Evolutionary conservation across 2,888 invertebrate species (phyloP).

Genomic region (Ernsta delagoae): DNA sequence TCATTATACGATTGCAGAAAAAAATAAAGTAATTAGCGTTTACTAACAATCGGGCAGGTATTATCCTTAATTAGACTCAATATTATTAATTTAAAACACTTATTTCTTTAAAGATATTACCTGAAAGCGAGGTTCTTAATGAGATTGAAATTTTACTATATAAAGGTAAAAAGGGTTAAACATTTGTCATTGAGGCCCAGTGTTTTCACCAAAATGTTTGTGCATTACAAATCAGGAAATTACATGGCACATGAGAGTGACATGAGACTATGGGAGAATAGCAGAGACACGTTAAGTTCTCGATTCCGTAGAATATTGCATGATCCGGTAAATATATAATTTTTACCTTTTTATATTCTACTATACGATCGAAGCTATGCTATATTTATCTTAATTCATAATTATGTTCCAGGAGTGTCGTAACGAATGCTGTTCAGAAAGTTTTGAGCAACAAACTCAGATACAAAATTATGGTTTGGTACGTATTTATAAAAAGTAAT

Average conservation of each 20-base stretch:
- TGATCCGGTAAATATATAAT: slow-evolving; percentile 18
- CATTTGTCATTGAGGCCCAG: slow-evolving; percentile 20
- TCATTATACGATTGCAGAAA: neutral
- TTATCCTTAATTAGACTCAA: slow-evolving; percentile 26
- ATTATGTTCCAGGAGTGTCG: no score
- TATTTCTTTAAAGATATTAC: neutral
- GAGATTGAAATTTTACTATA: slow-evolving; percentile 32
- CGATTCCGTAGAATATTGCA: slow-evolving; percentile 11
- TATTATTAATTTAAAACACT: neutral
- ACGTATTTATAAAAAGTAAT: no score
- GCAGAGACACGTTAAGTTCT: neutral
- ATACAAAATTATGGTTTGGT: no score
- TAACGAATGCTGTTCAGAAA: no score
- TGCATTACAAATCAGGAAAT: neutral
- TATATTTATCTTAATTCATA: no score
- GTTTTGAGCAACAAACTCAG: no score
- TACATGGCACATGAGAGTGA: neutral
- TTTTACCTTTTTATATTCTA: no score
- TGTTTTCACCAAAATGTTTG: slow-evolving; percentile 10
- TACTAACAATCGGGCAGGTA: slow-evolving; percentile 8
- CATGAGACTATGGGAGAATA: neutral
- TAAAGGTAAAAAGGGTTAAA: slow-evolving; percentile 30
- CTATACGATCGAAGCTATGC: no score
- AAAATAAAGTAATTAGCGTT: slow-evolving; percentile 22
- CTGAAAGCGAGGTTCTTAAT: slow-evolving; percentile 34